Conservation (phyloP, 2,113 vertebrate species). For the Symphodus melops region DNA sequence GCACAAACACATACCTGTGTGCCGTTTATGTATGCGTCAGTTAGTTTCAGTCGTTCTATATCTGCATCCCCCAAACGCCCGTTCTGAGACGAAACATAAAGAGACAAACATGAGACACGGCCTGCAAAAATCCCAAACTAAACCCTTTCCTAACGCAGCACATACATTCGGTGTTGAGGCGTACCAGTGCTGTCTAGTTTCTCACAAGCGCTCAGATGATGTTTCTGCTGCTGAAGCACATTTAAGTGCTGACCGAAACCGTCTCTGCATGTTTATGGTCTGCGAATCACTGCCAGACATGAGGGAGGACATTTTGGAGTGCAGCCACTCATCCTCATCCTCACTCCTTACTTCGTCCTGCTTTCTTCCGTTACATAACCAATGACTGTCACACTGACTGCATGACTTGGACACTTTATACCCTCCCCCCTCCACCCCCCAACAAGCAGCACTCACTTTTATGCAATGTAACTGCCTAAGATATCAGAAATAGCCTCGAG, state of each 20-base stretch:
- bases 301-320: conserved; percentile 56
- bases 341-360: conserved; percentile 47
- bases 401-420: conserved; percentile 27
- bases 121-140: neutral
- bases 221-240: conserved; percentile 57
- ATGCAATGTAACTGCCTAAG: neutral
- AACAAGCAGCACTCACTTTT: conserved; percentile 3
- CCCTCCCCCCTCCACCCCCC: too few species aligned
- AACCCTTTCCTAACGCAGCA: conserved; percentile 9
- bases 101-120: neutral
- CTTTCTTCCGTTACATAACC: conserved; percentile 53
- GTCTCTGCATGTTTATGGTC: conserved; percentile 42
- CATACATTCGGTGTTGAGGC: neutral
- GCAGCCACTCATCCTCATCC: conserved; percentile 49
- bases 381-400: conserved; percentile 27
- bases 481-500: neutral
- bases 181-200: conserved; percentile 9
- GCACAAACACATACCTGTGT: conserved; percentile 85
- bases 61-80: conserved; percentile 94
- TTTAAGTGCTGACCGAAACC: conserved; percentile 44
- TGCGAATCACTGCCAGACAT: conserved; percentile 59
- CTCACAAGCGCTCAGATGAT: conserved; percentile 48
- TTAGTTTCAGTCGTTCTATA: conserved; percentile 91
- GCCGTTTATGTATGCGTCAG: conserved; percentile 92
- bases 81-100: conserved; percentile 84